Base-by-base conservation (phyloP, 2,888 invertebrate species). In the Lordiphosa andalusiaca region DNA sequence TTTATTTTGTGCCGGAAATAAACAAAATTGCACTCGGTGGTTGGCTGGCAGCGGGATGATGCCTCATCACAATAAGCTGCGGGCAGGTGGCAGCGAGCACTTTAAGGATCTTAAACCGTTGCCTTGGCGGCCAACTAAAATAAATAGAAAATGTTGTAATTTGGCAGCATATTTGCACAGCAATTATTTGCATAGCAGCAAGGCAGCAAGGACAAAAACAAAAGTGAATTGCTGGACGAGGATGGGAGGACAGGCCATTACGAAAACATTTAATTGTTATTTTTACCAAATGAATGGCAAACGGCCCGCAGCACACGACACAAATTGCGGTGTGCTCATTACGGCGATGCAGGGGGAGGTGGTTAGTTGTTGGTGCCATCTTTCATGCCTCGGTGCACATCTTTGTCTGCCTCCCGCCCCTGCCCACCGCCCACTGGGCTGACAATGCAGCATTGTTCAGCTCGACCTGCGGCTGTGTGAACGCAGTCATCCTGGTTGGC, bases 301-400 rank as follows among this genome's bases (percentile, higher is more conserved):
- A 84, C 75, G 84, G 72, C 76, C 75, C 67, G 67, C 61, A 66
- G 62, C 69, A 57, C 63, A 81, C 74, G 71, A 78, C 77, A 77
- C 81, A 81, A 78, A 78, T 81, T 78, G 81, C 81, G 81, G 76
- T 80, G 83, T 76, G 83, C 80, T 81, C 83, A 81, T 81, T 81
- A 82, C 69, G 71, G 70, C 81, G 74, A 77, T 76, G 67, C 55
- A 47, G 63, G 55, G 53, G 42, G 19, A 25, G 35, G 7, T 19
- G 47, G 47, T 21, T 49, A 25, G 30, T 30, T 30, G 30, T 9
- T 30, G 30, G 30, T 30, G 30, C 69, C 70, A 77, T 77, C 72
- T 77, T 81, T 73, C 63, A 71, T 63, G 76, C 71, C 58, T 56
- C 58, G 44, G 59, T 71, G 74, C 74, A 76, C 77, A 64, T 59